Percentiles rank a stretch among this genome's conserved stretches.
Conservation (phyloP, 2,888 invertebrate genomes). For the Cosmia pyralina region DNA sequence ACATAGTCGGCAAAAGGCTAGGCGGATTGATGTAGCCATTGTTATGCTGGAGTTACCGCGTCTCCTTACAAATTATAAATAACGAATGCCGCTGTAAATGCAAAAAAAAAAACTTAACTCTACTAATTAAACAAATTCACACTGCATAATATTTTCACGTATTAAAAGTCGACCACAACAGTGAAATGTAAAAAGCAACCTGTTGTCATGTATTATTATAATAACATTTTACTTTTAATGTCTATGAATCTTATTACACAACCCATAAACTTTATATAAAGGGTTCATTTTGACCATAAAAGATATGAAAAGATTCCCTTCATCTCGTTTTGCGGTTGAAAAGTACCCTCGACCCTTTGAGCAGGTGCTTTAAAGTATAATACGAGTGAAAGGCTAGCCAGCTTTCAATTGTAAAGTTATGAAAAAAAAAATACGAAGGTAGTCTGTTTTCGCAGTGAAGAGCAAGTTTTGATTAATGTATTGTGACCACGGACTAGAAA, state of each 20-base stretch:
- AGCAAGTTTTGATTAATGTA: no score
- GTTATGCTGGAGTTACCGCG: no score
- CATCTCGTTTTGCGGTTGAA: slow-evolving; percentile 29
- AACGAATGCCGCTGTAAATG: not conserved
- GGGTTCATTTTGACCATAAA: slow-evolving; percentile 11
- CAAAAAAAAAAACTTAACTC: not conserved
- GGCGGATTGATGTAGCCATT: no score
- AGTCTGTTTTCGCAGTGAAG: not conserved
- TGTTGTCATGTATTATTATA: not conserved
- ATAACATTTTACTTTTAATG: not conserved
- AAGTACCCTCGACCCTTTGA: not conserved
- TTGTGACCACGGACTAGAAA: no score
- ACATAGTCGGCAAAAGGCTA: no score
- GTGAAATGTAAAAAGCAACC: not conserved
- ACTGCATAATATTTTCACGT: slow-evolving; percentile 37
- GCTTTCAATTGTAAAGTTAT: not conserved
- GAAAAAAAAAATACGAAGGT: not conserved
- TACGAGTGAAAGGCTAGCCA: slow-evolving; percentile 11
- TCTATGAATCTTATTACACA: slow-evolving; percentile 41
- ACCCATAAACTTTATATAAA: slow-evolving; percentile 52
- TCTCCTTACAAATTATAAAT: no score
- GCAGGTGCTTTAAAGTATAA: slow-evolving; percentile 38
- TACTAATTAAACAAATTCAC: slow-evolving; percentile 47
- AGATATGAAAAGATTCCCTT: not conserved
- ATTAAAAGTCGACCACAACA: slow-evolving; percentile 19